Base-by-base conservation (phyloP, 2,888 invertebrate genomes). In the Apotomis turbidana region DNA sequence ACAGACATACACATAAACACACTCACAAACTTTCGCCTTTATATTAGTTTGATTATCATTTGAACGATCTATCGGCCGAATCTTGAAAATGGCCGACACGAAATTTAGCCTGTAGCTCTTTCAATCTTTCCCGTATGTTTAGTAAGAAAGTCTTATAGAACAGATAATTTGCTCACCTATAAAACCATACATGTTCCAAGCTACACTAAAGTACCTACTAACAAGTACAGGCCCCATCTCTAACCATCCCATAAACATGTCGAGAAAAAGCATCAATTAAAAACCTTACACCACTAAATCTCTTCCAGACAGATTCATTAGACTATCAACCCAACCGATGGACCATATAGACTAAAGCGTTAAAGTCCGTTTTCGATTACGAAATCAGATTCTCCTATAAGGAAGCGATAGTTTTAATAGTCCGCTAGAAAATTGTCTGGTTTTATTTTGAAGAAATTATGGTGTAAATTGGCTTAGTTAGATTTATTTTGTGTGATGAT, bases 221-320 rank as follows among this genome's bases (percentile, higher is more conserved):
- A 54, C 64, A 38, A n/a, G n/a, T 44, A 64, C 64, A 55, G 44
- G 66, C 12, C 27, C 55, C 46, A 66, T 66, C 66, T 57, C 66
- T 12, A 36, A 46, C 66, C 6, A 3, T 12, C 12, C 66, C 66
- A 66, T 66, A 66, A 66, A 66, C 46, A 57, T 66, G 66, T 66
- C 66, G 66, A 66, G 66, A 66, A 66, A 66, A 66, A 66, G 66
- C 66, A 66, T 66, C 66, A 66, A 66, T 66, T 66, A 66, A 66
- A 66, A 66, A 46, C 9, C 66, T 54, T 66, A 66, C 66, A 66
- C 66, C 66, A 46, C 55, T 66, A 66, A 66, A 66, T 66, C 66
- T 57, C 55, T 44, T 4, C 66, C 9, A n/a, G 66, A 66, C 66
- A 66, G 66, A 57, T 66, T 66, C 66, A 66, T 66, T 66, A 66